Conservation (phyloP, 2,888 invertebrate genomes). For the Opisthograptis luteolata region DNA sequence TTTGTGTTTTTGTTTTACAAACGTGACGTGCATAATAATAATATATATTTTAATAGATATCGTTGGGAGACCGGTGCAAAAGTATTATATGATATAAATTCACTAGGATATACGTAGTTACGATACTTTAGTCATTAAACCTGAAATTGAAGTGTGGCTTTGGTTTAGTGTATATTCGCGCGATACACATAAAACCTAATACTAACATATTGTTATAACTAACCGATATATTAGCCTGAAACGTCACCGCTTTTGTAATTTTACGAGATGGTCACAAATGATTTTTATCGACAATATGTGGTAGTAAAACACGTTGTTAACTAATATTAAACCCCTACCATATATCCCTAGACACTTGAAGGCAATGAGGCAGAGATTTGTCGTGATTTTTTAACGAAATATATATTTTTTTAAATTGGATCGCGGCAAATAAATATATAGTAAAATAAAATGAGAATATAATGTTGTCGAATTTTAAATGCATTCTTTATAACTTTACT, state of each 20-base stretch:
- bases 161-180: too few relatives aligned
- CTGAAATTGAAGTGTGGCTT: constrained; percentile 34
- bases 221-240: constrained; percentile 35
- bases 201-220: too few relatives aligned
- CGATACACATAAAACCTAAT: too few relatives aligned
- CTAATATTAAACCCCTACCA: constrained; percentile 15
- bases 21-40: constrained; percentile 44
- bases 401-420: constrained; percentile 26
- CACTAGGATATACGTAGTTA: constrained; percentile 34
- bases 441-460: constrained; percentile 33
- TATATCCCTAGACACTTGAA: constrained; percentile 38
- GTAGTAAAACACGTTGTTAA: constrained; percentile 44
- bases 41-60: constrained; percentile 54
- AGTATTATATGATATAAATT: constrained; percentile 45
- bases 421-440: constrained; percentile 27
- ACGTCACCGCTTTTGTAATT: constrained; percentile 46
- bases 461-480: too few relatives aligned
- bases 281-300: constrained; percentile 68
- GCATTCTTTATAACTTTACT: too few relatives aligned
- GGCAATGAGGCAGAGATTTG: constrained; percentile 45
- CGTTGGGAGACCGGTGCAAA: constrained; percentile 65
- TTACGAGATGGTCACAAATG: constrained; percentile 50
- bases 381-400: constrained; percentile 25
- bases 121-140: constrained; percentile 31
- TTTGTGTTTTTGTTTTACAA: constrained; percentile 53